A percentile compares a stretch with the other conserved stretches of the same genome.
phyloP scores from a whole-genome alignment of 2,113 vertebrate species.

The Oplegnathus fasciatus region DNA sequence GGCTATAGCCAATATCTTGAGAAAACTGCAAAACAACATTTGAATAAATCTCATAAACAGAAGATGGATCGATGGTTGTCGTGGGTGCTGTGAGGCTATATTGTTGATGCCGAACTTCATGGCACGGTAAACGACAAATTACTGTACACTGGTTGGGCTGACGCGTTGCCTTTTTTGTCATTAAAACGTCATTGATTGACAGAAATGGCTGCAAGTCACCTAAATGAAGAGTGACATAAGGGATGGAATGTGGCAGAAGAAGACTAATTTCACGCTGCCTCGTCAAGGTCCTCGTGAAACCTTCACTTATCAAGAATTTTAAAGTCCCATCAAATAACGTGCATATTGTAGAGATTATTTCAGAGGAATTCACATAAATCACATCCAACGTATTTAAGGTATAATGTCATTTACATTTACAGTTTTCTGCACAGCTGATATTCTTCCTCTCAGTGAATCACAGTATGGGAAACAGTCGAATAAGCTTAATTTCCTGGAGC shows the following conservation, averaged over 20 bases:
- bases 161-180: conserved; percentile 66
- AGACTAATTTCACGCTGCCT: conserved; percentile 57
- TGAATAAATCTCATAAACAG: conserved; percentile 65
- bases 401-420: conserved; percentile 25
- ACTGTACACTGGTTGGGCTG: conserved; percentile 52
- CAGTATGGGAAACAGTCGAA: conserved; percentile 14
- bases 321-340: conserved; percentile 6
- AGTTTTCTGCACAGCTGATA: conserved; percentile 16
- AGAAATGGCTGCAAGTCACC: conserved; percentile 48
- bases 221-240: conserved; percentile 72
- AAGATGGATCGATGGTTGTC: conserved; percentile 43
- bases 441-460: conserved; percentile 27
- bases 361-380: conserved; percentile 22
- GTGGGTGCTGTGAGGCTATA: conserved; percentile 33
- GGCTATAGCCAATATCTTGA: conserved; percentile 54
- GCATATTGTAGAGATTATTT: conserved; percentile 18
- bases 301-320: conserved; percentile 21
- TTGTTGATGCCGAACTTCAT: conserved; percentile 67
- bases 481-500: conserved; percentile 31
- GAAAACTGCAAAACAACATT: conserved; percentile 62
- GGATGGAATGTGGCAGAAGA: conserved; percentile 32
- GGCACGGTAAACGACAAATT: conserved; percentile 67
- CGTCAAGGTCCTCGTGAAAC: conserved; percentile 51
- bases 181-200: conserved; percentile 74
- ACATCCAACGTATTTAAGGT: conserved; percentile 25